Base-by-base conservation (phyloP, 2,888 invertebrate genomes). In the Synanthedon myopaeformis region DNA sequence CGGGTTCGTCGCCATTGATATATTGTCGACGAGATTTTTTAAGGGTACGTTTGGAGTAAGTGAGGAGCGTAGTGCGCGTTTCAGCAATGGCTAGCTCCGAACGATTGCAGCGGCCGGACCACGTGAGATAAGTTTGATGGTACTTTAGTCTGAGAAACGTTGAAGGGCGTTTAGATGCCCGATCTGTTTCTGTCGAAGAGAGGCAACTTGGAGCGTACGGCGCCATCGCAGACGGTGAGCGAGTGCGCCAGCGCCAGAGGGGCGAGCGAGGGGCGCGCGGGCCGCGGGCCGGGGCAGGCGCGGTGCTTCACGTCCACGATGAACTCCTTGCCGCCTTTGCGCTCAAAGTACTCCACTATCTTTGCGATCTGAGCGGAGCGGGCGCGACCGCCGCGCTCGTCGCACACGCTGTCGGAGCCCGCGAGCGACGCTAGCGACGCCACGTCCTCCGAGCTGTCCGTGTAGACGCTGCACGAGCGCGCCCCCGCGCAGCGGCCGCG, bases 321-420 rank as follows among this genome's bases (percentile, higher is more conserved):
- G 58, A 72, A 74, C 58, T 73, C 73, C 53, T 61, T 58, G 28
- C 89, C 90, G 52, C 92, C 91, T 72, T 94, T 93, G 51, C 93
- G 88, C 79, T 96, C 96, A 79, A 96, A 96, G 77, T 96, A 96
- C 68, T 96, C 95, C 35, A 96, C 96, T 63, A 96, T 96, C 70
- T 92, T 92, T 52, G 94, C 92, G 62, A 95, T 95, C 73, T 93
- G 91, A 60, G 92, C 89, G 60, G 91, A 90, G 63, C 92, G 77
- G 64, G 89, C 82, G 28, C 91, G 87, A 49, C 90, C 89, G 42
- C 80, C 66, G 17, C 91, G 84, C 58, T 93, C 92, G 67, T 93
- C 93, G 90, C 91, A 90, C 67, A 93, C 76, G 12, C 90, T 90
- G 75, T 94, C 94, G 1, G 93, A 93, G 56, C 94, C 94, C 0